phyloP scores from a whole-genome alignment of 2,888 invertebrate species.

The Amblyjoppa fuscipennis region DNA sequence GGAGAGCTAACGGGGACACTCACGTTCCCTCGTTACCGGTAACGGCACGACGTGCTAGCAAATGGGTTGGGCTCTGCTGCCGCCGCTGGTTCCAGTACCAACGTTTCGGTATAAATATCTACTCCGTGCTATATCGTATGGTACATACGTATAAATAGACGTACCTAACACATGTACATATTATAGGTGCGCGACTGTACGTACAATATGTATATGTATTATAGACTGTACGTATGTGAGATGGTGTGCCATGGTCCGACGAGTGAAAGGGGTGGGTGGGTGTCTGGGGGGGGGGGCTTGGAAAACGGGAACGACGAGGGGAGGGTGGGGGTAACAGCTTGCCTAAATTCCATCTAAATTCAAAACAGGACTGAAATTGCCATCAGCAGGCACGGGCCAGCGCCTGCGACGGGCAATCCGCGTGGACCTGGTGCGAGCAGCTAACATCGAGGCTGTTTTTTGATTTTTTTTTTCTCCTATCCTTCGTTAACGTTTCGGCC shows the following conservation, averaged over 20 bases:
- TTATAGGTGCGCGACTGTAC: conserved; percentile 11
- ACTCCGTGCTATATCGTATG: conserved; percentile 22
- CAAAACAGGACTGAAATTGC: conserved; percentile 79
- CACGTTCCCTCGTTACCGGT: conserved; percentile 66
- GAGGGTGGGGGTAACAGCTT: conserved; percentile 76
- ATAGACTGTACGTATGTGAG: conserved; percentile 33
- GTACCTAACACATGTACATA: conserved; percentile 43
- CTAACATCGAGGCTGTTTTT: conserved; percentile 44
- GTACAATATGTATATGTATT: conserved; percentile 2
- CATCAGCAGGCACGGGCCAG: conserved; percentile 74
- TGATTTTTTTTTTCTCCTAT: conserved; percentile 19
- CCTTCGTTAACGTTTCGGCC: conserved; percentile 16
- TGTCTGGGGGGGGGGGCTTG: conserved; percentile 29
- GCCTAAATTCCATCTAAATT: conserved; percentile 81
- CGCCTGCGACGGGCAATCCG: conserved; percentile 55
- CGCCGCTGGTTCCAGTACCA: conserved; percentile 53
- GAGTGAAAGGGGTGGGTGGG: conserved; percentile 49
- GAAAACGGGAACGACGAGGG: conserved; percentile 53
- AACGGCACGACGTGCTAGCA: conserved; percentile 69
- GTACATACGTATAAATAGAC: conserved; percentile 51
- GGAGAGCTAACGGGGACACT: conserved; percentile 37
- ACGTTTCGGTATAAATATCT: conserved; percentile 61
- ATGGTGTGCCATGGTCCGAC: conserved; percentile 18
- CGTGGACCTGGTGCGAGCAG: conserved; percentile 51
- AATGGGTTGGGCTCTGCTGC: conserved; percentile 66